phyloP scores from a whole-genome alignment of 2,888 invertebrate species.

The Leucozona laternaria region DNA sequence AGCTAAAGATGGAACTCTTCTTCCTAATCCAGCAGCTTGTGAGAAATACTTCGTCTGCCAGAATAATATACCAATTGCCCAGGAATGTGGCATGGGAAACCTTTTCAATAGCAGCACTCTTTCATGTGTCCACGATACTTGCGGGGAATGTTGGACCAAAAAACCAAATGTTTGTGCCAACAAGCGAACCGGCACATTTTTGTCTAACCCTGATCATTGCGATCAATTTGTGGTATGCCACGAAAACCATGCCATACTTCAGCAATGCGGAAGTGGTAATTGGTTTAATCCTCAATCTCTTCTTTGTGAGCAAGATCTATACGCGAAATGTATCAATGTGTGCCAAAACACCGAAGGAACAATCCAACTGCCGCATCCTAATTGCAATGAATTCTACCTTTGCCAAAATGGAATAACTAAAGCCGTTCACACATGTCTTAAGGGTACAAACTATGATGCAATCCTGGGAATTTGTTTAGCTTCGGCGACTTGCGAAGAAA shows the following conservation, averaged over 20 bases:
- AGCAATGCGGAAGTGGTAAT: slow-evolving; percentile 76
- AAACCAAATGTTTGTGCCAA: slow-evolving; percentile 76
- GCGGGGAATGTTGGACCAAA: slow-evolving; percentile 64
- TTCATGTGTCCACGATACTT: slow-evolving; percentile 58
- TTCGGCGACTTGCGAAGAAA: slow-evolving; percentile 73
- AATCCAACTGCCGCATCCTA: slow-evolving; percentile 77
- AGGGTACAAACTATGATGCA: slow-evolving; percentile 77
- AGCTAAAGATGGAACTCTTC: slow-evolving; percentile 47
- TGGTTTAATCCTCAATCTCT: slow-evolving; percentile 76
- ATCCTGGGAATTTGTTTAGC: slow-evolving; percentile 74
- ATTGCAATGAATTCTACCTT: slow-evolving; percentile 79
- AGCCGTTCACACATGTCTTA: slow-evolving; percentile 78
- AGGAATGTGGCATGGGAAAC: slow-evolving; percentile 62
- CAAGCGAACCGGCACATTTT: slow-evolving; percentile 77
- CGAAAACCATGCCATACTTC: slow-evolving; percentile 76
- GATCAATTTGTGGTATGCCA: slow-evolving; percentile 78
- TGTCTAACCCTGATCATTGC: slow-evolving; percentile 78
- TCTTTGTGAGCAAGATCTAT: slow-evolving; percentile 77
- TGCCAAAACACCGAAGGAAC: slow-evolving; percentile 76
- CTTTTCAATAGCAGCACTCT: slow-evolving; percentile 41
- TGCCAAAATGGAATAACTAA: slow-evolving; percentile 77
- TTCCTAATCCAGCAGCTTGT: slow-evolving; percentile 43
- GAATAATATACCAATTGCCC: slow-evolving; percentile 38
- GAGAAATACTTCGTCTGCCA: slow-evolving; percentile 62
- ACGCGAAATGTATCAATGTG: slow-evolving; percentile 80